Evolutionary conservation across 2,888 invertebrate species (phyloP).

Genomic region (Pyrocoelia pectoralis): DNA sequence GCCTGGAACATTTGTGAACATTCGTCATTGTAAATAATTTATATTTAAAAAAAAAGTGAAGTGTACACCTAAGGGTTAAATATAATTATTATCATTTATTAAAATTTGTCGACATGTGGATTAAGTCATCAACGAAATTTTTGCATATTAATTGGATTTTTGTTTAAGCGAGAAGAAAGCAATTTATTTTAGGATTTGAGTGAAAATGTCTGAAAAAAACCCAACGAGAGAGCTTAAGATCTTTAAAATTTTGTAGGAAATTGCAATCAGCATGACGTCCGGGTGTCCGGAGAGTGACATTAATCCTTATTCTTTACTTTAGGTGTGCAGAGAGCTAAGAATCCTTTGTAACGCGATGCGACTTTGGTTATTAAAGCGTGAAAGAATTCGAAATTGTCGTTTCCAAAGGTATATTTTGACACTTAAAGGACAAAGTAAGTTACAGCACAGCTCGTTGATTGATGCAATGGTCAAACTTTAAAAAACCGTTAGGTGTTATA

Average conservation of each 20-base stretch:
- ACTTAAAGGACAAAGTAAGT: conserved; percentile 16
- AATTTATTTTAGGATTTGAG: conserved; percentile 4
- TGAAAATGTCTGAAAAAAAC: neutral
- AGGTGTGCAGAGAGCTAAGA: conserved; percentile 7
- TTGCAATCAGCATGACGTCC: conserved; percentile 49
- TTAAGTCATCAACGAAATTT: conserved; percentile 4
- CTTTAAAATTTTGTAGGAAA: conserved; percentile 39
- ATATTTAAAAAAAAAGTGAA: neutral
- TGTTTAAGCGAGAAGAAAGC: neutral
- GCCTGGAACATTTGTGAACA: neutral
- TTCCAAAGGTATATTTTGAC: conserved; percentile 23
- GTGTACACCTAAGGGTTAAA: conserved; percentile 5
- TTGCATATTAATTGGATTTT: conserved; percentile 11
- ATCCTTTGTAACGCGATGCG: conserved; percentile 3
- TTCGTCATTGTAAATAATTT: conserved; percentile 1
- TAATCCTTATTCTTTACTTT: conserved; percentile 25
- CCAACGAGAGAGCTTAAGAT: conserved; percentile 10
- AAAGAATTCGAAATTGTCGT: conserved; percentile 24
- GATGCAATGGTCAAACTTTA: conserved; percentile 2
- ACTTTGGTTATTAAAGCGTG: conserved; percentile 17
- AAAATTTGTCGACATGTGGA: neutral
- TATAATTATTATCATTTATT: conserved; percentile 9
- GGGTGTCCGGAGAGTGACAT: conserved; percentile 51
- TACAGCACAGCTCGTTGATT: conserved; percentile 12
- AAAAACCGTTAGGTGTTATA: conserved; percentile 11